Base-by-base conservation (phyloP, 2,113 vertebrate genomes). In the Gymnobelideus leadbeateri region DNA sequence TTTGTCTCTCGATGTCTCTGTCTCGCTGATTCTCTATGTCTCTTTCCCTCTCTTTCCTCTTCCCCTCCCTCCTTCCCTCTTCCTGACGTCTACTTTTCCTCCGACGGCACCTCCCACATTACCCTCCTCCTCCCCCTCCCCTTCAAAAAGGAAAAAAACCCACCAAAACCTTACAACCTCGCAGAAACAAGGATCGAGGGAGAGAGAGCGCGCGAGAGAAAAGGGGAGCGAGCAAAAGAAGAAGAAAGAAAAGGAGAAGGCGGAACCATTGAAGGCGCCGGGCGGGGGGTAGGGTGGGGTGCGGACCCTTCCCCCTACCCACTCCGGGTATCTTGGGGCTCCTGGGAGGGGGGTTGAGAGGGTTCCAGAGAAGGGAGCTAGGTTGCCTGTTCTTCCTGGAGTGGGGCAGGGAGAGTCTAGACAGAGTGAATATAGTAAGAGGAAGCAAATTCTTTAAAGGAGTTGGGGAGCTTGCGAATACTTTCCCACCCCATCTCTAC, bases 1-100 rank as follows among this genome's bases (percentile, higher is more conserved):
- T 84, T 84, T 84, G 68, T 84, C 68, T 84, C 68, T 84, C 5
- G 68, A n/a, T 84, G 5, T 84, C 68, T 84, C 37, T 84, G 68
- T 84, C 68, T 84, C 61, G 0, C 61, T 68, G 31, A 68, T 31
- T 68, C 61, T 68, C 31, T 14, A 2, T 61, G 57, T 68, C 68
- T 84, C 68, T 84, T 84, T 84, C 68, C 68, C 68, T 84, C 68
- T 84, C 68, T 84, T 84, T 84, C 68, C 68, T 84, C 68, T 84
- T 84, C 68, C 37, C 68, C 68, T 77, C 68, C 68, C 68, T 84
- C 68, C n/a, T 84, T 84, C 68, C n/a, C 68, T 84, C 68, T 84
- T 84, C 68, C 68, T 84, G 68, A 84, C 68, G 68, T 84, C 68
- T 43, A 84, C 68, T 84, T 84, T 84, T 84, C 68, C 68, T 84